Base-by-base conservation (phyloP, 2,888 invertebrate species). In the Therioaphis trifolii region DNA sequence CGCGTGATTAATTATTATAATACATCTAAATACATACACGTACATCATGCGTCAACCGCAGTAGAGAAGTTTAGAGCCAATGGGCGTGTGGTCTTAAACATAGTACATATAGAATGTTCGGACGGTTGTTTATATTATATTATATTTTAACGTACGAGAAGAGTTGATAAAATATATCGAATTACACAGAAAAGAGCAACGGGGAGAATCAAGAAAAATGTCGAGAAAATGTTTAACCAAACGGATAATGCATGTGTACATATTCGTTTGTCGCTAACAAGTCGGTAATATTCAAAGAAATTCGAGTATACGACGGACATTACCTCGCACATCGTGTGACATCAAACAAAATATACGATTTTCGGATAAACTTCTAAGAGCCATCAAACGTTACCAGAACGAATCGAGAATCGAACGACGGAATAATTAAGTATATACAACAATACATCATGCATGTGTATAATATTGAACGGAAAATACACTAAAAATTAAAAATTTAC, bases 211-310 rank as follows among this genome's bases (percentile, higher is more conserved):
- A n/a, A 46, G 55, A 66, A 52, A 77, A 35, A 77, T 5, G 43
- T 66, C 46, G 35, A 77, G 24, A 49, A 52, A 77, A 77, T 72
- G 35, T 52, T 72, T n/a, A 72, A 52, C 35, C 55, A n/a, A 29
- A 72, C 52, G 52, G 55, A 72, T 77, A 76, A 58, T 2, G 3
- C 21, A 15, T 46, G 21, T 12, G 21, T 24, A 58, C 21, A 52
- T 21, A 12, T 58, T 5, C 35, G 35, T 5, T 35, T 35, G 35
- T 35, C 35, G 7, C 35, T 24, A 29, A 35, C 7, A n/a, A 14
- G 43, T 61, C n/a, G 27, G 61, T 46, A 27, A 61, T 46, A 61
- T 46, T 43, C 43, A 76, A 61, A 76, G 14, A 18, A 46, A 61
- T 18, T 61, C 7, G n/a, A 29, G n/a, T 35, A 29, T 27, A 3